Percentiles rank a stretch among this genome's conserved stretches.
phyloP scores from a whole-genome alignment of 1,140 invertebrate species.

The Littorina saxatilis region DNA sequence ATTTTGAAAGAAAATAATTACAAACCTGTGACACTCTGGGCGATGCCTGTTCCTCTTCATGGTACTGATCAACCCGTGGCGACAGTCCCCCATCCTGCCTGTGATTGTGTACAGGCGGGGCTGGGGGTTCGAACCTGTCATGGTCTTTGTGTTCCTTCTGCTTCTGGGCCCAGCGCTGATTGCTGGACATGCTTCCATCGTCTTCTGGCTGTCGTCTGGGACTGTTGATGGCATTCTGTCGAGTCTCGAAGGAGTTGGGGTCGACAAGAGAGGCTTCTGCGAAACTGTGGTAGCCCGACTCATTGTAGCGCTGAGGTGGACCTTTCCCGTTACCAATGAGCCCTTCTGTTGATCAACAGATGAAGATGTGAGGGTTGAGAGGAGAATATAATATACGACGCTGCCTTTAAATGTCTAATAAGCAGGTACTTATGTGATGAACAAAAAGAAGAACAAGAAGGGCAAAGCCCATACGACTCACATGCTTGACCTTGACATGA shows the following conservation, averaged over 20 bases:
- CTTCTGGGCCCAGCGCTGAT: conserved; percentile 26
- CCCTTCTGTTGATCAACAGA: conserved; percentile 23
- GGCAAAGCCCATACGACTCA: no score
- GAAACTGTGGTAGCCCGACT: conserved; percentile 53
- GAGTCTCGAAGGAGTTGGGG: conserved; percentile 69
- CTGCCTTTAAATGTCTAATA: no score
- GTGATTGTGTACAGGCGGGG: not conserved
- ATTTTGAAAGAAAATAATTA: no score
- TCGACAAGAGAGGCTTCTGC: conserved; percentile 59
- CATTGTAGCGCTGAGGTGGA: conserved; percentile 38
- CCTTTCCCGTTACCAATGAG: conserved; percentile 31
- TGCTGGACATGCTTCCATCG: not conserved
- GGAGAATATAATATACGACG: not conserved
- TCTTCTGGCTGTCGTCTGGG: conserved; percentile 21
- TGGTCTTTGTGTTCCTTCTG: conserved; percentile 13
- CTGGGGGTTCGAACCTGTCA: conserved; percentile 39
- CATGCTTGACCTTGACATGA: no score
- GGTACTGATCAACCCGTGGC: not conserved
- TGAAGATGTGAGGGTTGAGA: not conserved
- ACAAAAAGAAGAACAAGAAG: no score
- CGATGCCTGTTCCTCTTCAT: not conserved
- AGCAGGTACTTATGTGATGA: no score
- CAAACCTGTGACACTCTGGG: not conserved
- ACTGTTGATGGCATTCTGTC: conserved; percentile 60
- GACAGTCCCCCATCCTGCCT: not conserved